Evolutionary conservation across 2,113 vertebrate species (phyloP).

Genomic region (Noctilio leporinus): DNA sequence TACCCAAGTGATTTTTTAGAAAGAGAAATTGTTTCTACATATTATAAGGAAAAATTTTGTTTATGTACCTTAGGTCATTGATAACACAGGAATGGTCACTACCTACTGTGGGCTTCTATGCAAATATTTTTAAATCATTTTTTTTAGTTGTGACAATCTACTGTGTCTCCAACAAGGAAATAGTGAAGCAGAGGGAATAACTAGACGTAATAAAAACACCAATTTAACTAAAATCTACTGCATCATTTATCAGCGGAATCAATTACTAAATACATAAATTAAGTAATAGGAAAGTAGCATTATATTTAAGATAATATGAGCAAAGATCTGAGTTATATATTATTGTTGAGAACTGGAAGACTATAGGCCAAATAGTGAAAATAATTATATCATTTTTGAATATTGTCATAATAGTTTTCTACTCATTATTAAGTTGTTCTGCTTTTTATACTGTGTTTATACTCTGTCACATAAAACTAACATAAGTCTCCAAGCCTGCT

Average conservation of each 20-base stretch:
- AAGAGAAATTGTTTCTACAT: constrained; percentile 35
- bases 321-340: not conserved
- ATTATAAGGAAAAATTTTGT: not conserved
- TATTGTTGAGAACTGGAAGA: constrained; percentile 45
- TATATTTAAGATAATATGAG: constrained; percentile 18
- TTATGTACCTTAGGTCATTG: not conserved
- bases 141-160: constrained; percentile 35
- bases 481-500: constrained; percentile 28
- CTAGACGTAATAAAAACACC: not conserved
- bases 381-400: not conserved
- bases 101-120: not conserved
- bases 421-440: constrained; percentile 38
- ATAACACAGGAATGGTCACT: constrained; percentile 26
- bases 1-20: constrained; percentile 7
- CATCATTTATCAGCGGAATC: not conserved
- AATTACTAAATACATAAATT: not conserved
- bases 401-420: constrained; percentile 46
- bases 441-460: constrained; percentile 22
- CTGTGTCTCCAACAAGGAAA: constrained; percentile 16
- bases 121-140: constrained; percentile 56
- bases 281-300: constrained; percentile 11
- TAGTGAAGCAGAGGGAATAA: constrained; percentile 8
- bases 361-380: not conserved
- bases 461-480: constrained; percentile 9
- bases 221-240: not conserved